phyloP scores from a whole-genome alignment of 1,140 invertebrate species.

The Reticulitermes speratus region DNA sequence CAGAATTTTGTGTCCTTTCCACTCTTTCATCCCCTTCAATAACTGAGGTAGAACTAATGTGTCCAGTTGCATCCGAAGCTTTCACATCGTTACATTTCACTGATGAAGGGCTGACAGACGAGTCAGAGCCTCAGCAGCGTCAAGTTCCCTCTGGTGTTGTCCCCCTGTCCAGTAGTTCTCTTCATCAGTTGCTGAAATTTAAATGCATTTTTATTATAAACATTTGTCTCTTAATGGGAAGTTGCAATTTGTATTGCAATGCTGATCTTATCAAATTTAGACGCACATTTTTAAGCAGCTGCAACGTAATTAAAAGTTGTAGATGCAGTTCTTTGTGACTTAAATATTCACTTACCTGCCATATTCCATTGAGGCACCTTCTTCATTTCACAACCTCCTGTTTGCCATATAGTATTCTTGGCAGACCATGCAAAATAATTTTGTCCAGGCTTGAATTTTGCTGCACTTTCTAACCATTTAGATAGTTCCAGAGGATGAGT shows the following conservation, averaged over 20 bases:
- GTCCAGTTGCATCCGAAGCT: too few species aligned
- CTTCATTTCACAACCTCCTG: conserved; percentile 23
- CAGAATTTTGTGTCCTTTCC: too few species aligned
- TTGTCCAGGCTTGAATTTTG: conserved; percentile 62
- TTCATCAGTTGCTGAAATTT: neutral
- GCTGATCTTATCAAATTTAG: too few species aligned
- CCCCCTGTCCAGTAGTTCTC: neutral
- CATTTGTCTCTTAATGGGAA: too few species aligned
- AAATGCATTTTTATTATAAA: neutral
- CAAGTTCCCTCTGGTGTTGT: conserved; percentile 53
- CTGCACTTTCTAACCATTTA: conserved; percentile 69
- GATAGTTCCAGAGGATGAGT: conserved; percentile 54
- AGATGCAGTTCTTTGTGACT: too few species aligned
- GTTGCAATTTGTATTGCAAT: too few species aligned
- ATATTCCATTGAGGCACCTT: conserved; percentile 7
- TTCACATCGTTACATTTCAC: neutral
- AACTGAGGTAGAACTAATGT: too few species aligned
- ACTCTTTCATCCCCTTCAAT: too few species aligned
- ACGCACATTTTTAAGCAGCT: too few species aligned
- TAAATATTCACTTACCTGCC: neutral
- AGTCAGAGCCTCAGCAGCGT: conserved; percentile 67
- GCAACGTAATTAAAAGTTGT: too few species aligned
- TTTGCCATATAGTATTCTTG: conserved; percentile 36
- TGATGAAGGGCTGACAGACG: conserved; percentile 48
- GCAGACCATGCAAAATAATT: conserved; percentile 64